Conservation (phyloP, 2,888 invertebrate genomes). For the Drosophila mayaguana region DNA sequence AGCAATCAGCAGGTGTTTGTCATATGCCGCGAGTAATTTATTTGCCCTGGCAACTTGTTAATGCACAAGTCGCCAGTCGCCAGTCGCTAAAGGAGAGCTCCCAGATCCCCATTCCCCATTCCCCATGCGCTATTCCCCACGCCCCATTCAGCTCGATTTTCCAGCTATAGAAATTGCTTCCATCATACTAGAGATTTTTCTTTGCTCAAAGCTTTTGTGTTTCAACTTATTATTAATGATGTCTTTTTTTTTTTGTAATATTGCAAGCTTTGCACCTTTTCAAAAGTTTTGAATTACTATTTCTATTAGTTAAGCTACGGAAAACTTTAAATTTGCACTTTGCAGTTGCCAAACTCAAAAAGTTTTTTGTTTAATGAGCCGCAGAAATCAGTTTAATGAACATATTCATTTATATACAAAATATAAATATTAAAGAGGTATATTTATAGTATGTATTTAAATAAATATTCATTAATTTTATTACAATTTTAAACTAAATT, state of each 20-base stretch:
- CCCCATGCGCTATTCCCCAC: not conserved
- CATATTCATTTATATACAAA: not conserved
- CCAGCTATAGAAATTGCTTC: not conserved
- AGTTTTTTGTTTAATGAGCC: not conserved
- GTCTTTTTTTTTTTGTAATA: not conserved
- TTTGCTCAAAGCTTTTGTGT: not conserved
- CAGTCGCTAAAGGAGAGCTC: not conserved
- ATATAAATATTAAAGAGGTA: too few species aligned
- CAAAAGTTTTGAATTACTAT: not conserved
- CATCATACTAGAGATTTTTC: not conserved
- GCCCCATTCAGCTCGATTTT: slow-evolving; percentile 3
- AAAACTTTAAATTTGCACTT: not conserved
- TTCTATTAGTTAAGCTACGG: too few species aligned
- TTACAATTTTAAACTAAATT: too few species aligned
- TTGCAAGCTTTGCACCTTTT: not conserved
- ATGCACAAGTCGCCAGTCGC: slow-evolving; percentile 32
- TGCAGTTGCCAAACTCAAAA: not conserved
- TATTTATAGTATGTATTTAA: too few species aligned
- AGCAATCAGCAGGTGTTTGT: slow-evolving; percentile 76
- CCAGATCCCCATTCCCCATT: not conserved
- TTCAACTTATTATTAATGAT: not conserved
- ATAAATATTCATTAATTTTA: too few species aligned
- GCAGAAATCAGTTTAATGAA: not conserved
- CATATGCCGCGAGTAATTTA: slow-evolving; percentile 63
- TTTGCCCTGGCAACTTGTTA: slow-evolving; percentile 57